phyloP scores from a whole-genome alignment of 2,888 invertebrate species.

The Cheilosia scutellata region DNA sequence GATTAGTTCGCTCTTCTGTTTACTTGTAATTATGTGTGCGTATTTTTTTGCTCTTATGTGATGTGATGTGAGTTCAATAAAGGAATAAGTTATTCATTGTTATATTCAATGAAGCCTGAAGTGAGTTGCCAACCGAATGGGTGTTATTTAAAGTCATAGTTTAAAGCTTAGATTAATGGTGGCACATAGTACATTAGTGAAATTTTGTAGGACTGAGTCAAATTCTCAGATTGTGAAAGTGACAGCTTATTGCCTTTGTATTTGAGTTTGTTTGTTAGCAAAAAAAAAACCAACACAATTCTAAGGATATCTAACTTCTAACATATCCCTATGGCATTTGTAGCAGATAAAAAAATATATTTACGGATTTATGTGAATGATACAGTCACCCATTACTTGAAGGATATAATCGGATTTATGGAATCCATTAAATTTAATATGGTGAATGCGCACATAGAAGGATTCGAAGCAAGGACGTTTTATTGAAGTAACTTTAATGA shows the following conservation, averaged over 20 bases:
- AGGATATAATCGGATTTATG: constrained; percentile 65
- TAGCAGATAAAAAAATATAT: not conserved
- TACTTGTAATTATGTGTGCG: constrained; percentile 7
- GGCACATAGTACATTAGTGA: constrained; percentile 30
- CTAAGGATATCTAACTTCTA: not conserved
- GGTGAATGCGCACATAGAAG: constrained; percentile 60
- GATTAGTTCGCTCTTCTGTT: constrained; percentile 32
- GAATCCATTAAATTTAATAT: constrained; percentile 53
- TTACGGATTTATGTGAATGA: not conserved
- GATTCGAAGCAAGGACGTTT: constrained; percentile 64
- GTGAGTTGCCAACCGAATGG: not conserved
- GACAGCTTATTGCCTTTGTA: constrained; percentile 5
- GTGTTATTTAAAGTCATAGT: not conserved
- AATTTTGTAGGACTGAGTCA: constrained; percentile 2
- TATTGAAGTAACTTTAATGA: constrained; percentile 38
- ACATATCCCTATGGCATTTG: not conserved
- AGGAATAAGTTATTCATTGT: constrained; percentile 18
- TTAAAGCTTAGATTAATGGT: constrained; percentile 6
- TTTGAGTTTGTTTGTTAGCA: constrained; percentile 49
- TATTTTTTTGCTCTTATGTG: not conserved
- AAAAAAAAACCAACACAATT: not conserved
- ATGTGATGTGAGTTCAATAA: constrained; percentile 24
- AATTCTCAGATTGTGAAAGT: constrained; percentile 9
- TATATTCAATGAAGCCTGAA: constrained; percentile 8
- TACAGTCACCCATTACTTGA: constrained; percentile 26